phyloP scores from a whole-genome alignment of 1,140 invertebrate genomes.

The Phthorimaea operculella region DNA sequence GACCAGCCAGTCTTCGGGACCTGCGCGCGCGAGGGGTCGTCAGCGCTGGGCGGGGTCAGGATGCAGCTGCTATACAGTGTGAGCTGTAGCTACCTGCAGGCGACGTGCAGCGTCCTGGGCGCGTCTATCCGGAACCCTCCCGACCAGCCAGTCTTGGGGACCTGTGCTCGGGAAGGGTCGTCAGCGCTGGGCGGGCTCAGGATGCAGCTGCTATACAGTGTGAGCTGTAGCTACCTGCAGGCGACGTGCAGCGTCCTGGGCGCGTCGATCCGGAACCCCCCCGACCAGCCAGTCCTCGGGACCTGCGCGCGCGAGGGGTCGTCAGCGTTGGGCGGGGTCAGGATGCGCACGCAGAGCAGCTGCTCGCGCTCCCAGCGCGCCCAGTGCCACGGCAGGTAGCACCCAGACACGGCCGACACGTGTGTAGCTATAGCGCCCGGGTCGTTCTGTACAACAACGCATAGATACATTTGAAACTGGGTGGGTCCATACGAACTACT shows the following conservation, averaged over 20 bases:
- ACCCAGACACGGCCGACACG: slow-evolving; percentile 84
- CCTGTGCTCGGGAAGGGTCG: too few species aligned
- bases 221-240: too few species aligned
- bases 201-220: too few species aligned
- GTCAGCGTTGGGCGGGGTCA: slow-evolving; percentile 76
- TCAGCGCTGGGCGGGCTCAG: slow-evolving; percentile 87
- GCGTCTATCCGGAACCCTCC: slow-evolving; percentile 91
- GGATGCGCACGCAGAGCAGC: slow-evolving; percentile 86
- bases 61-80: too few species aligned
- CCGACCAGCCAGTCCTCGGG: slow-evolving; percentile 84
- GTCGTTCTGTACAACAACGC: slow-evolving; percentile 71
- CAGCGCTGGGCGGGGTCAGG: slow-evolving; percentile 51
- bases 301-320: slow-evolving; percentile 87
- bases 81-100: slow-evolving; percentile 86
- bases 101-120: slow-evolving; percentile 90
- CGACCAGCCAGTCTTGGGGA: slow-evolving; percentile 82
- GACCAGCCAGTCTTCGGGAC: slow-evolving; percentile 81
- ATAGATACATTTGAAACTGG: too few species aligned
- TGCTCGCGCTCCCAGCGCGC: slow-evolving; percentile 89
- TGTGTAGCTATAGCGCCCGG: slow-evolving; percentile 75
- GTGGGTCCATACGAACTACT: too few species aligned
- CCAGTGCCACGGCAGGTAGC: slow-evolving; percentile 96
- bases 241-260: slow-evolving; percentile 92
- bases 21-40: neutral
- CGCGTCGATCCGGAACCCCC: slow-evolving; percentile 89